These are phyloP conservation scores for Stenurella melanura DNA, from an alignment of 2,888 invertebrate species.

Conservation along the genomic window DNA sequence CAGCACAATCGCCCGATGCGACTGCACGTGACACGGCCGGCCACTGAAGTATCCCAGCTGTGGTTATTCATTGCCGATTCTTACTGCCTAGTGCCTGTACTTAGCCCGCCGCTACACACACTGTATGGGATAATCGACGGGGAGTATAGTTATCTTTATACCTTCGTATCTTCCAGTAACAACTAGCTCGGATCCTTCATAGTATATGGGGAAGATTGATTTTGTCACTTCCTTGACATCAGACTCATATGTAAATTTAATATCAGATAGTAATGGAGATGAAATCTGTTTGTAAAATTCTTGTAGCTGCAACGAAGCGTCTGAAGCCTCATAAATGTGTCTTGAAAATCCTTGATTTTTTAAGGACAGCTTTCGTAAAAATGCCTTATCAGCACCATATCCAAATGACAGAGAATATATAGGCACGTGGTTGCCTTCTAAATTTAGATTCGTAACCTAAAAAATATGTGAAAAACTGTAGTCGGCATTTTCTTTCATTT, in stretches of 20 bases:
- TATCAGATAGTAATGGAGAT: constrained; percentile 80
- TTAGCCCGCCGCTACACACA: too few species aligned
- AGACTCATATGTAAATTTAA: constrained; percentile 78
- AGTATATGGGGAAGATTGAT: constrained; percentile 77
- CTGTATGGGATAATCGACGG: too few species aligned
- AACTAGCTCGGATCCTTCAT: constrained; percentile 79
- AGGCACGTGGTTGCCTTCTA: constrained; percentile 68
- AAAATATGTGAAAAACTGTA: constrained; percentile 20
- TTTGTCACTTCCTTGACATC: constrained; percentile 76
- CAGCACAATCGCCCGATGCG: too few species aligned
- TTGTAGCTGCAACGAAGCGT: constrained; percentile 80
- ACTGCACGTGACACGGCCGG: too few species aligned
- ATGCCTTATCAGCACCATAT: constrained; percentile 79
- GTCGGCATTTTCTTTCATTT: not conserved
- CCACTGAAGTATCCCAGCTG: too few species aligned
- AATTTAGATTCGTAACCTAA: constrained; percentile 73
- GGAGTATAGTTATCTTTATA: not conserved
- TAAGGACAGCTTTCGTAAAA: constrained; percentile 79
- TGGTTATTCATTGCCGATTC: too few species aligned
- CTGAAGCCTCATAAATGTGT: constrained; percentile 82
- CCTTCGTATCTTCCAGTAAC: constrained; percentile 74
- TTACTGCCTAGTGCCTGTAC: too few species aligned
- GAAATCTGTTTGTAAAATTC: constrained; percentile 82
- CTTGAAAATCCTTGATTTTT: constrained; percentile 81
- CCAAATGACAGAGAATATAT: constrained; percentile 83